Evolutionary conservation across 1,140 invertebrate genomes (phyloP).

Genomic region (Doryteuthis pealeii): DNA sequence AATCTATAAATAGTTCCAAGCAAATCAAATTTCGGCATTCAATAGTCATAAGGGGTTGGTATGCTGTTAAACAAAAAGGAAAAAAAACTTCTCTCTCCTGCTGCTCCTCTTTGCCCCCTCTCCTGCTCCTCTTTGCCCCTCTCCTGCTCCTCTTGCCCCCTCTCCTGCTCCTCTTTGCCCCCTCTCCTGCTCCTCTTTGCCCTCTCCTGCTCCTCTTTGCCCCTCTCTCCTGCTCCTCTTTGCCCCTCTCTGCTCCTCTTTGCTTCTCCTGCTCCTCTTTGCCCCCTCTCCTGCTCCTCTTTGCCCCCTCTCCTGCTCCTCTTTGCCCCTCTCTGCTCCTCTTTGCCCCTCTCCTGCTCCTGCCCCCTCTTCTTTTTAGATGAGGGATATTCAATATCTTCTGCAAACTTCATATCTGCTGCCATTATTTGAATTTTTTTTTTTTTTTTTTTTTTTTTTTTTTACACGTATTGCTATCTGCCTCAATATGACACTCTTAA

Average conservation of each 20-base stretch:
- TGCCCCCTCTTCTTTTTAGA: neutral
- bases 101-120: too few relatives aligned
- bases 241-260: neutral
- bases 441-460: neutral
- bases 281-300: neutral
- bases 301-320: neutral
- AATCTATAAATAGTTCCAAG: too few relatives aligned
- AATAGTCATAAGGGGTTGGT: too few relatives aligned
- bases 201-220: neutral
- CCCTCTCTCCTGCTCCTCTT: neutral
- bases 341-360: neutral
- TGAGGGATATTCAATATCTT: neutral
- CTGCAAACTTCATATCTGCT: neutral
- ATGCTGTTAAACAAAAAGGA: too few relatives aligned
- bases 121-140: too few relatives aligned
- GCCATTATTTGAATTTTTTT: neutral
- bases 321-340: neutral
- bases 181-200: neutral
- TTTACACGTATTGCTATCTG: neutral
- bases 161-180: too few relatives aligned
- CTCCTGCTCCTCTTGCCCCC: too few relatives aligned
- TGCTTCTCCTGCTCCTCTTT: neutral
- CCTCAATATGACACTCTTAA: neutral
- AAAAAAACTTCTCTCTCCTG: too few relatives aligned
- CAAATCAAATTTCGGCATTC: too few relatives aligned